Conservation (phyloP, 1,140 invertebrate genomes). For the Zaprionus taronus region DNA sequence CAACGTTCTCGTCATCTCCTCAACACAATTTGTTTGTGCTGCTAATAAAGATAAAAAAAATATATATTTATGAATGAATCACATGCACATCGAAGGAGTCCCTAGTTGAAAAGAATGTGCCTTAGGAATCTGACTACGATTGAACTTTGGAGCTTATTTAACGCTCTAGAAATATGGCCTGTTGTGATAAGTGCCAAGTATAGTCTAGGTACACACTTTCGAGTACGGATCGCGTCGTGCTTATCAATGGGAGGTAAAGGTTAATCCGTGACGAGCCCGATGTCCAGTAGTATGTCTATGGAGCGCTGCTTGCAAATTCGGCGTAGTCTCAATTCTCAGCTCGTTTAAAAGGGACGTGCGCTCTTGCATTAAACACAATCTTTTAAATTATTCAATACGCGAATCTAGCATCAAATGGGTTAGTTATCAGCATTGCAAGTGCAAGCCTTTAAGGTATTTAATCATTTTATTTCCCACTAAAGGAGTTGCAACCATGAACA, state of each 20-base stretch:
- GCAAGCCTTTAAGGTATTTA: background rate
- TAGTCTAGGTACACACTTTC: conserved; percentile 49
- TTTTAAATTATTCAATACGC: background rate
- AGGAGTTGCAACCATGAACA: conserved; percentile 66
- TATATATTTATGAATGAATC: conserved; percentile 56
- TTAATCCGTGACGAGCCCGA: conserved; percentile 52
- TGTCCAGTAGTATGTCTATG: conserved; percentile 32
- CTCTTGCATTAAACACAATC: conserved; percentile 9
- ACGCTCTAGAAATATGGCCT: conserved; percentile 52
- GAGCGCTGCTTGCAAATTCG: conserved; percentile 40
- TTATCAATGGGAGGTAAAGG: conserved; percentile 63
- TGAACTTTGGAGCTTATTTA: conserved; percentile 64
- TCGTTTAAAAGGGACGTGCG: conserved; percentile 44
- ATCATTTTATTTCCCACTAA: background rate
- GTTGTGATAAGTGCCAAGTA: conserved; percentile 61
- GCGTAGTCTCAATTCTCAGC: conserved; percentile 49
- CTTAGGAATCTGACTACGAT: conserved; percentile 24
- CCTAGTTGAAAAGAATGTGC: conserved; percentile 42
- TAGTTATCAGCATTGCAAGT: conserved; percentile 21
- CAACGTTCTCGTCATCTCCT: conserved; percentile 50
- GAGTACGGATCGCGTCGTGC: conserved; percentile 31
- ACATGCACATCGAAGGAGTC: conserved; percentile 50
- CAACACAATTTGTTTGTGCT: background rate
- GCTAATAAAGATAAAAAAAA: conserved; percentile 23
- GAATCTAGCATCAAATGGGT: conserved; percentile 56